Evolutionary conservation across 2,113 vertebrate genomes (phyloP), one percentile per base, ranked within the genome.

Genomic region (Nestor notabilis): DNA sequence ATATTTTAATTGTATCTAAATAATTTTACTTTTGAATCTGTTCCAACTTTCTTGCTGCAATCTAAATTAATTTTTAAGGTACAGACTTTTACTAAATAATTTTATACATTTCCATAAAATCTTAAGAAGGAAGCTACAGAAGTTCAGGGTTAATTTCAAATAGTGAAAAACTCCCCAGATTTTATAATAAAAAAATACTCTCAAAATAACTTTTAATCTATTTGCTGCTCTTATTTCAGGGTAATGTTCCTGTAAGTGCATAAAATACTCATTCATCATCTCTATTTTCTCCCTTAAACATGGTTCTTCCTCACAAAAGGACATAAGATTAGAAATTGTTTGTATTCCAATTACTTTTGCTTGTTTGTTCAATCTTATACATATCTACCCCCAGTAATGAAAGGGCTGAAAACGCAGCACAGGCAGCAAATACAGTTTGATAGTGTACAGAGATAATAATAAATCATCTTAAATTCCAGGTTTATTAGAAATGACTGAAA

Each of bases 401-500:
- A 94, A 89, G 58, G 89, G 55, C 47, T 86, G 44, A 78, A 80
- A 83, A 43, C 60, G 44, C 41, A 95, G 43, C 91, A 87, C 12
- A 89, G 86, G 46, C 71, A 96, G 75, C 2, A 28, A 93, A 96
- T 96, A 88, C 25, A 93, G 96, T 97, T 96, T 89, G 65, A 87
- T 46, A 81, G 61, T 52, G 79, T 89, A 94, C 7, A 79, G 74
- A 94, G 92, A 97, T 95, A 96, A 97, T 95, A 95, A 95, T 94
- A 97, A 97, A 92, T 95, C 92, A 95, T 97, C 88, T 95, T 92
- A 95, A 98, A 96, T 64, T 96, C 85, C 96, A 90, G 37, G 53
- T 92, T 97, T 98, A 97, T 97, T 95, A 96, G 89, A 96, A 98
- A 98, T 86, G 95, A 98, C 95, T 97, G 91, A 95, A 97, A 97